phyloP scores from a whole-genome alignment of 2,113 vertebrate genomes.

The Melanerpes formicivorus region DNA sequence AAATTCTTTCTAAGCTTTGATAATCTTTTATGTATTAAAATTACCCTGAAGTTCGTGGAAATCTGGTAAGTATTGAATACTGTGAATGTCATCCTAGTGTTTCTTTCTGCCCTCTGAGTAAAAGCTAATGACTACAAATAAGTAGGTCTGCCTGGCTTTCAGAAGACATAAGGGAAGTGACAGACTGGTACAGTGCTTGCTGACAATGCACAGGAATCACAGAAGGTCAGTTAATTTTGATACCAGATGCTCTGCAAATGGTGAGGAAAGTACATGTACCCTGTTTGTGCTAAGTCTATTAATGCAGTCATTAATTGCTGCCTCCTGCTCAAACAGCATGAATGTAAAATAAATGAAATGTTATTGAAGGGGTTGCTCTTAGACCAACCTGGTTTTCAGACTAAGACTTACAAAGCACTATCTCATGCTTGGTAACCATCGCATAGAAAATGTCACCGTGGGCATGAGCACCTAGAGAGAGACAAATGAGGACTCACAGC shows the following conservation, averaged over 20 bases:
- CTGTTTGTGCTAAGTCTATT: constrained; percentile 31
- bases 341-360: constrained; percentile 2
- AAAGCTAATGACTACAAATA: not conserved
- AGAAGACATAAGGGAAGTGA: not conserved
- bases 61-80: not conserved
- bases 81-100: not conserved
- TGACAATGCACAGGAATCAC: constrained; percentile 11
- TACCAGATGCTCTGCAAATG: constrained; percentile 25
- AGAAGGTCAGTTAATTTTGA: constrained; percentile 50
- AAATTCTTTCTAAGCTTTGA: not conserved
- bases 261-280: not conserved
- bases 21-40: not conserved
- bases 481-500: not conserved
- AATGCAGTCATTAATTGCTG: constrained; percentile 37
- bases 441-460: not conserved
- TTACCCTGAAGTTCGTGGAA: not conserved
- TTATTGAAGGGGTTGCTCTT: constrained; percentile 17
- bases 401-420: not conserved
- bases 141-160: not conserved
- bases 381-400: constrained; percentile 5
- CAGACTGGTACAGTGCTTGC: not conserved
- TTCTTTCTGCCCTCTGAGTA: not conserved
- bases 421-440: constrained; percentile 14
- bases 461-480: constrained; percentile 2
- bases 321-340: constrained; percentile 19